phyloP scores from a whole-genome alignment of 1,140 invertebrate species.

The Caerostris extrusa region DNA sequence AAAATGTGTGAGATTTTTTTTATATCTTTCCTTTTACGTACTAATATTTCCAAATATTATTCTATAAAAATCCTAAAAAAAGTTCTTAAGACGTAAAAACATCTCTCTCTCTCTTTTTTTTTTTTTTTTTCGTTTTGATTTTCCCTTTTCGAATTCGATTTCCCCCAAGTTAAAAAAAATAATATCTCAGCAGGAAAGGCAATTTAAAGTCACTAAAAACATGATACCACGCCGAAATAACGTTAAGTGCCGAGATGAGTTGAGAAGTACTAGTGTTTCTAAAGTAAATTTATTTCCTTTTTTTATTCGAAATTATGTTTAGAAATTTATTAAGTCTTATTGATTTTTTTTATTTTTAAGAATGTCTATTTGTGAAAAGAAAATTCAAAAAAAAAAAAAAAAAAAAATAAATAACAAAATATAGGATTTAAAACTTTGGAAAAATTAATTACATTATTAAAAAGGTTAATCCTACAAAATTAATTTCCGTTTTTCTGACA shows the following conservation, averaged over 20 bases:
- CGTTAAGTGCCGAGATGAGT: background rate
- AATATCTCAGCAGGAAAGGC: constrained; percentile 37
- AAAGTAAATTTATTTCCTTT: background rate
- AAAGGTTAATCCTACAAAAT: no score
- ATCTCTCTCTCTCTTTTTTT: background rate
- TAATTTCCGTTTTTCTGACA: no score
- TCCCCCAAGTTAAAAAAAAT: background rate
- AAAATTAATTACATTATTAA: no score
- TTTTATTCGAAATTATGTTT: background rate
- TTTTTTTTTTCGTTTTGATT: background rate
- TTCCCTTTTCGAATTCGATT: background rate
- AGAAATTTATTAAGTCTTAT: no score
- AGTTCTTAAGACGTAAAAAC: background rate
- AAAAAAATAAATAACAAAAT: no score
- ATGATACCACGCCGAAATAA: background rate
- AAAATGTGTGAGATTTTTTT: background rate
- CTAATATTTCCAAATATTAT: constrained; percentile 37
- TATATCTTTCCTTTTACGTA: background rate
- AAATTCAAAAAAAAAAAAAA: no score
- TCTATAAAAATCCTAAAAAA: constrained; percentile 11
- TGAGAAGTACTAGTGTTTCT: background rate
- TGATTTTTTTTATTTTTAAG: no score
- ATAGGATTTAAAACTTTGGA: no score
- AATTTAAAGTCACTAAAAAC: constrained; percentile 47
- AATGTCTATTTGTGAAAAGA: no score